Percentiles rank a stretch among this genome's conserved stretches.
Evolutionary conservation across 2,888 invertebrate species (phyloP).

Genomic region (Hypselothyrea guttata): DNA sequence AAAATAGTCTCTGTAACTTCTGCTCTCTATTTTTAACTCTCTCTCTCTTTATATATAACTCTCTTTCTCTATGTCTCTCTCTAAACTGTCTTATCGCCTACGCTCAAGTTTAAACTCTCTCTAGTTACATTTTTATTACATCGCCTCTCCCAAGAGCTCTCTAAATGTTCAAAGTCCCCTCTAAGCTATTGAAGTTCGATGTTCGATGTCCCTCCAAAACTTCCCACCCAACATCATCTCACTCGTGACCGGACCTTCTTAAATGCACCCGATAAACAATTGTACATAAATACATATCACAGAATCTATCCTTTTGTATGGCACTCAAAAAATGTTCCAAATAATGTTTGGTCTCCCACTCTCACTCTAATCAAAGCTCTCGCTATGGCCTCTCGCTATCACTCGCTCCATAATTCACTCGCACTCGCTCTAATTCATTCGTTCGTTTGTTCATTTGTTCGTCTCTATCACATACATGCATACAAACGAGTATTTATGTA

Average conservation of each 20-base stretch:
- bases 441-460: slow-evolving; percentile 5
- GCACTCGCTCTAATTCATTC: slow-evolving; percentile 29
- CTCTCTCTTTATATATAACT: slow-evolving; percentile 43
- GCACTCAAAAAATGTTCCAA: too few species aligned
- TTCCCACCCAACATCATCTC: too few species aligned
- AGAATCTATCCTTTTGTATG: too few species aligned
- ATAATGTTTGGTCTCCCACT: too few species aligned
- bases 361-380: slow-evolving; percentile 10
- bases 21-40: slow-evolving; percentile 32
- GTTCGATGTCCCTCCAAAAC: slow-evolving; percentile 1
- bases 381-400: slow-evolving; percentile 26
- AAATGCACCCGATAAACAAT: neutral
- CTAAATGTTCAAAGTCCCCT: slow-evolving; percentile 37
- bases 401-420: slow-evolving; percentile 18
- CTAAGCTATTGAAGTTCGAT: neutral
- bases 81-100: slow-evolving; percentile 27
- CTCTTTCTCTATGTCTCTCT: slow-evolving; percentile 40
- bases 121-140: slow-evolving; percentile 35
- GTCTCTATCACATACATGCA: slow-evolving; percentile 18
- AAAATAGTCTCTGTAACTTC: slow-evolving; percentile 20
- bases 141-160: slow-evolving; percentile 38
- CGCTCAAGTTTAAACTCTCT: slow-evolving; percentile 28
- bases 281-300: neutral
- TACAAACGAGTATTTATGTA: slow-evolving; percentile 19
- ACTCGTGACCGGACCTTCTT: too few species aligned